Evolutionary conservation across 2,888 invertebrate species (phyloP).

Genomic region (Lasioglossum calceatum): DNA sequence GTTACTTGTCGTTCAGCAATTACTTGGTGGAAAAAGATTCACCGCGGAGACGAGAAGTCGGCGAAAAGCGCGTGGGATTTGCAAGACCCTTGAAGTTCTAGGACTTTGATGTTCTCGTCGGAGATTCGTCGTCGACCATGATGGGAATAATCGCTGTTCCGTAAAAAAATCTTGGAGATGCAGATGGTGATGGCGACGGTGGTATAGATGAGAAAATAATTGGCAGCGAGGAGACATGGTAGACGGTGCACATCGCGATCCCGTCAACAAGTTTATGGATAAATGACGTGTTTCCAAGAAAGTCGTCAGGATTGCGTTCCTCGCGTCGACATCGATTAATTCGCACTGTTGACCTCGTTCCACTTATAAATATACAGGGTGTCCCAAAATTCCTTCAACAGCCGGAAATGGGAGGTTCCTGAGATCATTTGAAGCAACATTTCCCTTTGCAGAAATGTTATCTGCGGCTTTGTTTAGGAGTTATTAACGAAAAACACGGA

Average conservation of each 20-base stretch:
- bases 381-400: no score
- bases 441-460: no score
- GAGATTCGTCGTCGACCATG: conserved; percentile 33
- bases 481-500: no score
- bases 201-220: conserved; percentile 51
- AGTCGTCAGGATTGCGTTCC: neutral
- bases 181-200: conserved; percentile 15
- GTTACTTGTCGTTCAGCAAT: neutral
- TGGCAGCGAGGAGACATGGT: conserved; percentile 9
- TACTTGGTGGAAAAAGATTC: neutral
- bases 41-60: conserved; percentile 17
- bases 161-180: conserved; percentile 15
- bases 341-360: neutral
- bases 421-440: no score
- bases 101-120: conserved; percentile 37
- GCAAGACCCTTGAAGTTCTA: conserved; percentile 28
- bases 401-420: no score
- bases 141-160: conserved; percentile 30
- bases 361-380: neutral
- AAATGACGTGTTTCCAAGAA: conserved; percentile 23
- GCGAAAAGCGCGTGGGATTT: conserved; percentile 5
- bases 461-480: no score
- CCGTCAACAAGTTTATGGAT: conserved; percentile 35
- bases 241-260: conserved; percentile 3
- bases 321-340: neutral